Evolutionary conservation across 2,888 invertebrate species (phyloP).

Genomic region (Tenthredo livida): DNA sequence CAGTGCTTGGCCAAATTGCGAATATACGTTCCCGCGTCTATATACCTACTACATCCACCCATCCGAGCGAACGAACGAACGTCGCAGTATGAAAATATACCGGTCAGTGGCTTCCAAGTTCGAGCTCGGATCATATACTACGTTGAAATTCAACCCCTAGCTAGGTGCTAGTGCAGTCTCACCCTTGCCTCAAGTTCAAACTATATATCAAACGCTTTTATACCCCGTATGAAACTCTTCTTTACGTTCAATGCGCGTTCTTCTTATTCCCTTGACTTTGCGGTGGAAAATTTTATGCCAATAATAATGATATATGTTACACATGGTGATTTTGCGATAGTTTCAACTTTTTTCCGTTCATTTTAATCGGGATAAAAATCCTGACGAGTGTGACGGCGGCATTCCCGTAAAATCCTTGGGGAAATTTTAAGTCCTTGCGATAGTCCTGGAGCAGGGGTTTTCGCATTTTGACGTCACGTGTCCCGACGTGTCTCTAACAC

Average conservation of each 20-base stretch:
- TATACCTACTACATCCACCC: neutral
- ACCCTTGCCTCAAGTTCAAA: neutral
- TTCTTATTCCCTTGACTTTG: neutral
- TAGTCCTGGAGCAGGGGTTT: neutral
- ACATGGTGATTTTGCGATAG: neutral
- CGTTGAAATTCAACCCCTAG: neutral
- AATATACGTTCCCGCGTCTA: neutral
- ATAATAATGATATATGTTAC: too few relatives aligned
- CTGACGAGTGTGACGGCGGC: neutral
- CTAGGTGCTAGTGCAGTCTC: neutral
- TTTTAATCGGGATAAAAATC: constrained; percentile 11
- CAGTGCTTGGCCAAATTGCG: neutral
- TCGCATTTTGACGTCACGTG: neutral
- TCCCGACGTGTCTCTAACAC: neutral
- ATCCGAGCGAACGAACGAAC: too few relatives aligned
- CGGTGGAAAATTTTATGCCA: neutral
- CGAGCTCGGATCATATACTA: neutral
- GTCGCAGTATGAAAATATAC: constrained; percentile 17
- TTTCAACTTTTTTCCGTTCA: neutral
- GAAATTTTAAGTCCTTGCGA: constrained; percentile 15
- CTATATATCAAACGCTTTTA: constrained; percentile 1
- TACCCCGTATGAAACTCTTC: neutral
- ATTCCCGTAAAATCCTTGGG: neutral
- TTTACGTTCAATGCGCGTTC: neutral
- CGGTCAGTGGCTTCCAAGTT: constrained; percentile 29